A percentile compares a stretch with the other conserved stretches of the same genome.
Evolutionary conservation across 2,888 invertebrate species (phyloP).

Genomic region (Thecocarcelia acutangulata): DNA sequence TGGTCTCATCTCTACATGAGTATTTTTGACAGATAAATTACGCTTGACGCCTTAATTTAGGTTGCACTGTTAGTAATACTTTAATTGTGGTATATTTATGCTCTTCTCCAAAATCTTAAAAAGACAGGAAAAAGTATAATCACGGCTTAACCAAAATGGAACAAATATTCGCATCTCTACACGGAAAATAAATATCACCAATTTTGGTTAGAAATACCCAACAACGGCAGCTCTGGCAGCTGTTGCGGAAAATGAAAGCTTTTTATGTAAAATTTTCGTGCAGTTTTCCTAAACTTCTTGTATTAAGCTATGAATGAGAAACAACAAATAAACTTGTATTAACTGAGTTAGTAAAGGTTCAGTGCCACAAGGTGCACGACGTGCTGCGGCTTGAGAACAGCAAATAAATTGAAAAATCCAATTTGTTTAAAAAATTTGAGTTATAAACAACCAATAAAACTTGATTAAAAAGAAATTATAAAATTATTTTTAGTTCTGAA

Average conservation of each 20-base stretch:
- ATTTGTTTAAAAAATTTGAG: not conserved
- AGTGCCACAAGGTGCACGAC: constrained; percentile 65
- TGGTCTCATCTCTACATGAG: too few relatives aligned
- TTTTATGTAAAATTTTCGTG: constrained; percentile 55
- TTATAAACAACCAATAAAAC: constrained; percentile 34
- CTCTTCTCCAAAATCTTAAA: too few relatives aligned
- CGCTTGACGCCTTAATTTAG: too few relatives aligned
- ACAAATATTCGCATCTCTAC: too few relatives aligned
- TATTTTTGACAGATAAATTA: too few relatives aligned
- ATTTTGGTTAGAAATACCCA: too few relatives aligned
- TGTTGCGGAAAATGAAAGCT: constrained; percentile 63
- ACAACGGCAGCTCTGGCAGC: not conserved
- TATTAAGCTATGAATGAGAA: constrained; percentile 57
- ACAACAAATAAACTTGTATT: constrained; percentile 46
- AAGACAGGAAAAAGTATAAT: too few relatives aligned
- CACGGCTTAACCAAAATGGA: too few relatives aligned
- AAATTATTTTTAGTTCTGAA: constrained; percentile 10
- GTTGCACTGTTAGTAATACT: too few relatives aligned
- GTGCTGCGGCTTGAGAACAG: constrained; percentile 53
- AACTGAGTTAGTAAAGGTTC: constrained; percentile 63
- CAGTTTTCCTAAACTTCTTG: constrained; percentile 52
- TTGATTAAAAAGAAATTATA: constrained; percentile 4
- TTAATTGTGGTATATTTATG: too few relatives aligned
- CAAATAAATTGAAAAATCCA: not conserved
- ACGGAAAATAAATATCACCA: too few relatives aligned